Base-by-base conservation (phyloP, 2,113 vertebrate species). In the Osmerus eperlanus region DNA sequence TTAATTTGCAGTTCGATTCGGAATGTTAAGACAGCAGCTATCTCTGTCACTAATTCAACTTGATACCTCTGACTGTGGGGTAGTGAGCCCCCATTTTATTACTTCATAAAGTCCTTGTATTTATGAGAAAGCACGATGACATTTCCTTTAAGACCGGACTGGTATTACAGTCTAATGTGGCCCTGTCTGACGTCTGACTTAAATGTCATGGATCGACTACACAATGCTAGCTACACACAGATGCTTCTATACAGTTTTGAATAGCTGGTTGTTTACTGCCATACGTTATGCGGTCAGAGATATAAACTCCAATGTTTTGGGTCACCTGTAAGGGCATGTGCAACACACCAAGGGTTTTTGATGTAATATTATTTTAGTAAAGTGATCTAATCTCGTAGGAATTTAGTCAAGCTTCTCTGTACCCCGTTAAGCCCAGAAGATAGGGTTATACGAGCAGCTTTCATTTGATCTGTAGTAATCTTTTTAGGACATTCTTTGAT, bases 161-260 rank as follows among this genome's bases (percentile, higher is more conserved):
- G 66, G 47, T 4, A 65, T 72, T 62, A 75, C 52, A 79, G 68
- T 61, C 52, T 18, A 32, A 7, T 65, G 53, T 52, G 47, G 19
- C 21, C 69, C 21, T 73, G 51, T 65, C 61, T n/a, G 62, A 64
- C 73, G 63, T 59, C 32, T 52, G 55, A 75, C 60, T 41, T 32
- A 70, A 76, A 79, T 72, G 67, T 76, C 67, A 73, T 51, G 23
- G 32, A 70, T 52, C 23, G 13, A 19, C 41, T 79, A 3, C 73
- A 62, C 14, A 47, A 47, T 47, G 41, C 41, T 47, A 47, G 41
- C 32, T 36, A 36, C 41, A 9, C 7, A 12, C 9, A 47, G 9
- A 47, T 11, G 9, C 41, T 47, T 47, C 41, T 9, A 47, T 47
- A 47, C 41, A 9, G 41, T 47, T 36, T 36, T 11, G 12, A 29